Conservation (phyloP, 2,888 invertebrate species). For the Frankliniella intonsa region DNA sequence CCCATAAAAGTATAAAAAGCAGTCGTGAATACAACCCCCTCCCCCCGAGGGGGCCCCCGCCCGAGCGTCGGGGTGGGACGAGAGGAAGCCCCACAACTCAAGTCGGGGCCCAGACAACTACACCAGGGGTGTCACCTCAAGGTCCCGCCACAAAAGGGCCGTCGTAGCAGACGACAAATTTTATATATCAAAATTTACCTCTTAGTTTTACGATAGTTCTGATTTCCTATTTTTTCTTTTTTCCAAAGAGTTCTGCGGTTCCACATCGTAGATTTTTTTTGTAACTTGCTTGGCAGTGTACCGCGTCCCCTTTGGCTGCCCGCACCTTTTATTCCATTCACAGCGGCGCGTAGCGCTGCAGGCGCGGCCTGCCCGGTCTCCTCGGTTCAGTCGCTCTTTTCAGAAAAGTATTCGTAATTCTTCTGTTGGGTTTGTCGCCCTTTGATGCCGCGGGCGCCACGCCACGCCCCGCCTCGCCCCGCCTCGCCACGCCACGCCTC, state of each 20-base stretch:
- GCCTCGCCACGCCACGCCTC: too few relatives aligned
- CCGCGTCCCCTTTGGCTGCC: background rate
- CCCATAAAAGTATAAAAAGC: background rate
- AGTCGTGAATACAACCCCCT: background rate
- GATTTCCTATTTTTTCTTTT: too few relatives aligned
- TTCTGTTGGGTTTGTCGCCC: slow-evolving; percentile 17
- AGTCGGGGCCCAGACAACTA: background rate
- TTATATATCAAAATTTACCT: too few relatives aligned
- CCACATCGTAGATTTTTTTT: too few relatives aligned
- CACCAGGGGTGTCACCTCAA: too few relatives aligned
- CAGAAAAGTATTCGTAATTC: slow-evolving; percentile 25
- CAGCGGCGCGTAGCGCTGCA: background rate
- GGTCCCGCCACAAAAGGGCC: too few relatives aligned
- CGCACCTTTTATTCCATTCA: background rate
- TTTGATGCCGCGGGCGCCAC: background rate
- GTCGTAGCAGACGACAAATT: too few relatives aligned
- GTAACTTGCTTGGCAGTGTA: background rate
- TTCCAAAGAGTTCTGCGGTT: too few relatives aligned
- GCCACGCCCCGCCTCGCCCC: too few relatives aligned
- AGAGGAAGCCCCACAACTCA: background rate
- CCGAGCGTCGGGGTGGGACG: background rate
- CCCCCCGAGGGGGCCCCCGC: background rate
- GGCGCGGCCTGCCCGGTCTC: background rate
- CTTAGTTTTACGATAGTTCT: too few relatives aligned
- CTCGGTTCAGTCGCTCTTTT: slow-evolving; percentile 15